Evolutionary conservation across 2,888 invertebrate species (phyloP).

Genomic region (Ichneumon xanthorius): DNA sequence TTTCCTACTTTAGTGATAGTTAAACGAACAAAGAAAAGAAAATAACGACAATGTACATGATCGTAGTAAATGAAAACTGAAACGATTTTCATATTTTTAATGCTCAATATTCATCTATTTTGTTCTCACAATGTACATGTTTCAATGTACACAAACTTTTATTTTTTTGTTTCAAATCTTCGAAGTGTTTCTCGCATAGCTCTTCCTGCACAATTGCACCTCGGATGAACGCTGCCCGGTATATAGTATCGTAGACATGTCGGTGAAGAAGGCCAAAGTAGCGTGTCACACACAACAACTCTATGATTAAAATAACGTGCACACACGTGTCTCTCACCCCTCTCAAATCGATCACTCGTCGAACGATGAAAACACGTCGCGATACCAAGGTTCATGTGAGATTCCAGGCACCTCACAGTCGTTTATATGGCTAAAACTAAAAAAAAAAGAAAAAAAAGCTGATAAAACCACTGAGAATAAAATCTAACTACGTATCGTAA

Average conservation of each 20-base stretch:
- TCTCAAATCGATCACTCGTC: background rate
- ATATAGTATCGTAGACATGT: slow-evolving; percentile 17
- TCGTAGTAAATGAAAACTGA: background rate
- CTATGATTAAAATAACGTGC: background rate
- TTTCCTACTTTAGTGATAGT: slow-evolving; percentile 18
- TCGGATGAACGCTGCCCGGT: slow-evolving; percentile 19
- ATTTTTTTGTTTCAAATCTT: background rate
- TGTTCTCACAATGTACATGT: slow-evolving; percentile 2
- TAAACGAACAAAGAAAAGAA: slow-evolving; percentile 4
- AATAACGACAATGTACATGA: slow-evolving; percentile 8
- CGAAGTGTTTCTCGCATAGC: background rate
- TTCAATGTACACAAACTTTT: background rate
- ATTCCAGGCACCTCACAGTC: slow-evolving; percentile 16
- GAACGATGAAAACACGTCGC: slow-evolving; percentile 20
- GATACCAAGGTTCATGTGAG: slow-evolving; percentile 25
- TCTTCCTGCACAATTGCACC: background rate
- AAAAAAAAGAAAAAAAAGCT: slow-evolving; percentile 15
- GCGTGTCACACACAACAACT: slow-evolving; percentile 10
- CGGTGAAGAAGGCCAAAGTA: slow-evolving; percentile 2
- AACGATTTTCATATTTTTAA: slow-evolving; percentile 5
- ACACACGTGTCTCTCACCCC: background rate
- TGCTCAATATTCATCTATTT: background rate
- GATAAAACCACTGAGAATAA: background rate
- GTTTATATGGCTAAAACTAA: background rate
- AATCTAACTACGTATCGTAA: slow-evolving; percentile 81